phyloP scores from a whole-genome alignment of 2,113 vertebrate species.

The Pomatorhinus ruficollis region DNA sequence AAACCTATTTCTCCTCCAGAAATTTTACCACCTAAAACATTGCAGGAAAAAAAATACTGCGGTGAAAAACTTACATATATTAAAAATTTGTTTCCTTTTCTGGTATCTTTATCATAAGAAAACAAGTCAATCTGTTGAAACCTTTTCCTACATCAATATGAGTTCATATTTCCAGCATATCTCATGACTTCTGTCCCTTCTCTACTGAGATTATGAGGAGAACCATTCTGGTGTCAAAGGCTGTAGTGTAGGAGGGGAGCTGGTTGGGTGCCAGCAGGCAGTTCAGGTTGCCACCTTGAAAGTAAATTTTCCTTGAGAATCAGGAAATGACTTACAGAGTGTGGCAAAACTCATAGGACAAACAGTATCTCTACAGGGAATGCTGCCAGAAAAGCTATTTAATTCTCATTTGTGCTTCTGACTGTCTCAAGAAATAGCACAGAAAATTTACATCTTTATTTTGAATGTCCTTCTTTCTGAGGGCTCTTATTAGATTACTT shows the following conservation, averaged over 20 bases:
- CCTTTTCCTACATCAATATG: background rate
- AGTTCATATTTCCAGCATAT: background rate
- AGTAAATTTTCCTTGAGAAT: conserved; percentile 28
- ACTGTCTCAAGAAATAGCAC: background rate
- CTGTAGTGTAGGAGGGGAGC: background rate
- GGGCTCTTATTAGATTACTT: background rate
- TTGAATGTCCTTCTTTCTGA: background rate
- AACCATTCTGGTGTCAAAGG: background rate
- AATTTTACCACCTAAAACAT: background rate
- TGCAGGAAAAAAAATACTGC: background rate
- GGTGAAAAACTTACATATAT: background rate
- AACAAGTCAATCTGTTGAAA: background rate
- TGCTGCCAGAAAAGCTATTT: background rate
- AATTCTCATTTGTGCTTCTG: background rate
- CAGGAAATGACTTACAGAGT: background rate
- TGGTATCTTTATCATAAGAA: background rate
- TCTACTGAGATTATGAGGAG: background rate
- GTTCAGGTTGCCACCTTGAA: conserved; percentile 39
- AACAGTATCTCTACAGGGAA: background rate
- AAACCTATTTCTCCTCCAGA: background rate
- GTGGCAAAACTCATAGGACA: background rate
- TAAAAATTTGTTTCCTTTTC: background rate
- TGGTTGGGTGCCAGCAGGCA: background rate
- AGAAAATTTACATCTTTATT: background rate
- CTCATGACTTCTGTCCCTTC: background rate